Base-by-base conservation (phyloP, 2,113 vertebrate species). In the Rhinolophus ferrumequinum region DNA sequence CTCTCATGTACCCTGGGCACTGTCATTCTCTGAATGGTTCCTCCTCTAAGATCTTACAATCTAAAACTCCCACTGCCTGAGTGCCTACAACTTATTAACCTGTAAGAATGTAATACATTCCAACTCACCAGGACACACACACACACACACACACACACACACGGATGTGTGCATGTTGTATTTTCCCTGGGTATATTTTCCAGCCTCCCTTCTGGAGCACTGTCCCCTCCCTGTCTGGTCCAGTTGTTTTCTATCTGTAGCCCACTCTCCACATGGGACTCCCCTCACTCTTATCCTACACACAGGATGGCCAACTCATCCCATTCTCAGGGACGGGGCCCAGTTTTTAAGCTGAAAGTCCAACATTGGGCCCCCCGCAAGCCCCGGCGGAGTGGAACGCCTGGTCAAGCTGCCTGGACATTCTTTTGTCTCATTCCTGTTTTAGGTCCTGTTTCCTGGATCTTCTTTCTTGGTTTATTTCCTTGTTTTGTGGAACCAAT, bases 331-430 rank as follows among this genome's bases (percentile, higher is more conserved):
- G 33, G 38, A 30, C 4, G 9, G 30, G 30, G 62, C 50, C 70
- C 50, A 13, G 88, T 9, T 60, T 60, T 7, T 35, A 60, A 6
- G 22, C 22, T 24, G 58, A 66, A 19, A 56, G 47, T 26, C 47
- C 26, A 47, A 26, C n/a, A 33, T 56, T 4, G 4, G 21, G 47
- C 21, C 26, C 52, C 35, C 7, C 5, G 8, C 66, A 44, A 66
- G 44, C 41, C n/a, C n/a, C 26, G 41, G 44, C 3, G 21, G 41
- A 44, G 75, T 8, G 28, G n/a, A n/a, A 93, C 3, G 6, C 54
- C n/a, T 10, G 1, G 44, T 54, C 56, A 3, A 8, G 9, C 19
- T 54, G 52, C 18, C n/a, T n/a, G 44, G 28, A 33, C 0, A 1
- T n/a, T 41, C 38, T 8, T 58, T 26, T 21, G 30, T 30, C 66